Evolutionary conservation across 2,113 vertebrate genomes (phyloP), one percentile per base, ranked within the genome.

Genomic region (Melanotaenia duboulayi): DNA sequence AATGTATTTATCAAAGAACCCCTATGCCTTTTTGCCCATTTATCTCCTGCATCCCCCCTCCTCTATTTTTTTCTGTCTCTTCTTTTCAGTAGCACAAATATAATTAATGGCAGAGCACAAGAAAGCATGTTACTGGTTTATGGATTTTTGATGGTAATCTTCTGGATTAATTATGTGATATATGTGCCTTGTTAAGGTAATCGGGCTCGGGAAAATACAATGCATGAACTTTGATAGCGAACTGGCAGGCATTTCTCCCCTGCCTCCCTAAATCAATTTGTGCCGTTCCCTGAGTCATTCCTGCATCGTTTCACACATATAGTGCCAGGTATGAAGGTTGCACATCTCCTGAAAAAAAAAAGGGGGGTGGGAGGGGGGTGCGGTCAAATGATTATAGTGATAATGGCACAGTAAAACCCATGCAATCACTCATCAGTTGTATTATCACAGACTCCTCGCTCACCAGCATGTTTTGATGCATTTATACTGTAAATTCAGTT

Each of bases 61-160:
- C 32, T 35, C 8, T 75, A 64, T 46, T 48, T 44, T 83, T 82
- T 85, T 73, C 75, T 74, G 65, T 87, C 78, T 81, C 70, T 75
- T 67, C 63, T 78, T 87, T 81, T 88, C 79, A 73, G 74, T 71
- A 9, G 71, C 78, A 65, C 88, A 90, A 92, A 91, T 87, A 91
- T 91, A 93, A 91, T 92, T 89, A 93, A 91, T 89, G 79, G 82
- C 76, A 71, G 78, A 74, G 79, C 51, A 71, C 81, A 73, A 83
- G 87, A 88, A 90, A 91, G 88, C 89, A 90, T 93, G 89, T 92
- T 92, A 85, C 88, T 88, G 89, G 81, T 90, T 93, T 93, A 93
- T 94, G 84, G 93, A 93, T 93, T 92, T 92, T 91, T 93, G 92
- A 93, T 94, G 90, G 87, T 90, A 92, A 94, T 94, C 90, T 89